Base-by-base conservation (phyloP, 92 coral and sea anemone genomes). In the Porites divaricata region DNA sequence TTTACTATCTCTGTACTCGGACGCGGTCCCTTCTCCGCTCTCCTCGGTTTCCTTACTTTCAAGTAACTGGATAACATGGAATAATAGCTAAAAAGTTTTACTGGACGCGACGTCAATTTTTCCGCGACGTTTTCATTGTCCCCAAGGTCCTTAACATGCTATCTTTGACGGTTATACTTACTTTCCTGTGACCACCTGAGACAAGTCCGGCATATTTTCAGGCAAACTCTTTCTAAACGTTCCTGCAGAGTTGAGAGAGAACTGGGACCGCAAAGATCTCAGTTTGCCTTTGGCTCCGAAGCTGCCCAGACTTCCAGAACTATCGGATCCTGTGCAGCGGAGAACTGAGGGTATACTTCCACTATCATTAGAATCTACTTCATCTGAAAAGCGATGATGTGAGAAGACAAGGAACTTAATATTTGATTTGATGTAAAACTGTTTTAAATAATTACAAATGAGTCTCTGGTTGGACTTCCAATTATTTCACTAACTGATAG, bases 291-390 rank as follows among this genome's bases (percentile, higher is more conserved):
- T 89, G 71, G 89, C 87, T 24, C 92, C 90, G 17, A 91, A 85
- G 78, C 98, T 94, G 70, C 85, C 91, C 59, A 85, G 71, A 86
- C 95, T 92, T 52, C 98, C 98, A 56, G 98, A 94, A 70, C 98
- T 92, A 85, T 94, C 98, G 48, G 98, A 94, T 12, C 98, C 98
- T 85, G 85, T 91, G 53, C 98, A 88, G 14, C 89, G 89, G 62
- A 94, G 83, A 7, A 88, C 81, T n/a, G 96, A 88, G 15, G 95
- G 98, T 24, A 89, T 81, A 61, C 95, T 94, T 58, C 98, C 95
- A 76, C 98, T 92, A 85, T 94, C 98, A 51, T 93, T 89, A 13
- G 95, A 94, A 41, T 94, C 95, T 63, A 89, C 85, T 74, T 94
- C 98, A 66, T 94, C 98, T 72, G 53, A 10, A 51, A 80, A 59